Conservation (phyloP, 30 jellyfish, hydroid and myxozoan genomes). For the Turritopsis rubra region DNA sequence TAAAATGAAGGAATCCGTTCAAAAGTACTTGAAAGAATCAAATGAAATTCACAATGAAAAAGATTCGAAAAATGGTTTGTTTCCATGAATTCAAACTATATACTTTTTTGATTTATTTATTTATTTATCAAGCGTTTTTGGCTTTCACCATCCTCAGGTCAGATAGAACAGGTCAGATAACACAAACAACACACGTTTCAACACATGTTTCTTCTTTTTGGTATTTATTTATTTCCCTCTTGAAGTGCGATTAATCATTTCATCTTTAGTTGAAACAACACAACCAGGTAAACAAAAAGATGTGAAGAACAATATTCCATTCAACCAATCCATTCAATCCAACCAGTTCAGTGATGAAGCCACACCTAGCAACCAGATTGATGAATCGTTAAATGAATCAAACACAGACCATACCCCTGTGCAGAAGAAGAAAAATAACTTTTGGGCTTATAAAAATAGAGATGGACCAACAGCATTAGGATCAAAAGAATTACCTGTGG, state of each 20-base stretch:
- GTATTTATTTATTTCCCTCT: background rate
- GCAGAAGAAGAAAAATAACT: conserved; percentile 38
- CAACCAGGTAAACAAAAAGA: background rate
- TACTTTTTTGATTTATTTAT: no score
- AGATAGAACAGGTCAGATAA: no score
- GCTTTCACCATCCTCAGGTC: no score
- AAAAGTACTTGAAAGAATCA: conserved; percentile 2
- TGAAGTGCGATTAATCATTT: background rate
- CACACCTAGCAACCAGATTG: background rate
- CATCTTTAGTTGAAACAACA: background rate
- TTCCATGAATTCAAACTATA: no score
- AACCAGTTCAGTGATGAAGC: background rate
- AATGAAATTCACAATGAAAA: background rate
- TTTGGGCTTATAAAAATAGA: conserved; percentile 55
- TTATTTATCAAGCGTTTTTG: no score
- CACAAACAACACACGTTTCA: no score
- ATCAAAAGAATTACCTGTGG: conserved; percentile 85
- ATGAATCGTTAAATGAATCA: conserved; percentile 1
- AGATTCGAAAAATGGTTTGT: background rate
- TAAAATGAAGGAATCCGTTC: conserved; percentile 7
- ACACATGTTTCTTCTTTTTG: no score
- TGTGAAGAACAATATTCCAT: background rate
- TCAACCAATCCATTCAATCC: background rate
- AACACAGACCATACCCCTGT: conserved; percentile 29
- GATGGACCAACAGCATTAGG: conserved; percentile 95